phyloP scores from a whole-genome alignment of 2,888 invertebrate genomes.

The Dynastes tityus region DNA sequence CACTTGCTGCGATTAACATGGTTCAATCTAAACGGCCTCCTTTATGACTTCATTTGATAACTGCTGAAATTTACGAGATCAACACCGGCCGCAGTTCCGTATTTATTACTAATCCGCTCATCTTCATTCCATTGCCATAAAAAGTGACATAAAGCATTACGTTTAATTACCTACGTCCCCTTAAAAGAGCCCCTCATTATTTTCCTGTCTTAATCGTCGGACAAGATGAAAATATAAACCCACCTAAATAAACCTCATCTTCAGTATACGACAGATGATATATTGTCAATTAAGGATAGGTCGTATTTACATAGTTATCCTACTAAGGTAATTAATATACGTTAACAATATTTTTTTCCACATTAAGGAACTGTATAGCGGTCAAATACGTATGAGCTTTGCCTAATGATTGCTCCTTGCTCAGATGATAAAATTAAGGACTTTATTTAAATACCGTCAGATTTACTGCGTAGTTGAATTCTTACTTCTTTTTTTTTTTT shows the following conservation, averaged over 20 bases:
- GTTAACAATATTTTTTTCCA: slow-evolving; percentile 39
- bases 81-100: neutral
- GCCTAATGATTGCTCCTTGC: slow-evolving; percentile 43
- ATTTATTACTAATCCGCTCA: slow-evolving; percentile 26
- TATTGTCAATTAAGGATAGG: slow-evolving; percentile 47
- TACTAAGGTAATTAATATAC: slow-evolving; percentile 44
- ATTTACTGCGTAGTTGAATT: slow-evolving; percentile 25
- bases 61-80: slow-evolving; percentile 38
- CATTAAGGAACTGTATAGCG: slow-evolving; percentile 32
- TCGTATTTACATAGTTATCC: slow-evolving; percentile 48
- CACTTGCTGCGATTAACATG: neutral
- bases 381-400: slow-evolving; percentile 39
- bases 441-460: slow-evolving; percentile 46
- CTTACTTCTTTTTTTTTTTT: slow-evolving; percentile 20
- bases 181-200: slow-evolving; percentile 41
- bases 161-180: slow-evolving; percentile 47
- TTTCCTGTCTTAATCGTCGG: slow-evolving; percentile 14
- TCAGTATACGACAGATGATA: slow-evolving; percentile 42
- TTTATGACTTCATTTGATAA: slow-evolving; percentile 32
- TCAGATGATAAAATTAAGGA: slow-evolving; percentile 47
- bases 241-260: slow-evolving; percentile 27
- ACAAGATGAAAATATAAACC: slow-evolving; percentile 44
- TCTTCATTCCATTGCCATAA: slow-evolving; percentile 31
- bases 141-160: slow-evolving; percentile 58
- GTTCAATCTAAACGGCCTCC: slow-evolving; percentile 19